These are phyloP conservation scores for Myioborus melanocephalus DNA, from an alignment of 2,797 vertebrate genomes.

Conservation along the genomic window DNA sequence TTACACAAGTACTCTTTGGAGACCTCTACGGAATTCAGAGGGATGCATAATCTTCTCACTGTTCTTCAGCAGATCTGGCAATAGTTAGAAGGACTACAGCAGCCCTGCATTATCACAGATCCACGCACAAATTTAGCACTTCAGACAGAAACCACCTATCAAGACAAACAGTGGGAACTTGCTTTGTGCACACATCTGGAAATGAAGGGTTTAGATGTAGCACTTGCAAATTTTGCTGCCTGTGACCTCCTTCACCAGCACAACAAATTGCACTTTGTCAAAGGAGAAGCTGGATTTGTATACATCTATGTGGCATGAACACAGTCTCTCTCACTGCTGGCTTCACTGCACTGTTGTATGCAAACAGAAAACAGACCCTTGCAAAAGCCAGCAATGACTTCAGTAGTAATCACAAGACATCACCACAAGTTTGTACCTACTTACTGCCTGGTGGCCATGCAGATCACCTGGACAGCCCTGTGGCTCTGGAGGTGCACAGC, in stretches of 20 bases:
- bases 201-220: neutral
- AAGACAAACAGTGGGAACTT: neutral
- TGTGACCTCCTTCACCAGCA: neutral
- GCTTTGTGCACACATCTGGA: neutral
- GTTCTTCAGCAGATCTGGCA: neutral
- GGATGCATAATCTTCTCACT: neutral
- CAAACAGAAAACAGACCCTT: neutral
- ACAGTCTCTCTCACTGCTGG: neutral
- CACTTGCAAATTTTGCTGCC: neutral
- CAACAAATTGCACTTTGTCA: neutral
- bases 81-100: neutral
- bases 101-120: neutral
- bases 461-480: neutral
- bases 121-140: neutral
- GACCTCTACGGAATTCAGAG: slow-evolving; percentile 3
- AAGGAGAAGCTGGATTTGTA: neutral
- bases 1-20: neutral
- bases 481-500: neutral
- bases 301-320: neutral
- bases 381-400: neutral
- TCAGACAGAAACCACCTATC: slow-evolving; percentile 1
- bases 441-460: too few species aligned
- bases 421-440: neutral
- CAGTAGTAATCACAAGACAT: neutral
- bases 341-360: neutral